Evolutionary conservation across 92 coral and sea anemone genomes (phyloP).

Genomic region (Actinostola sp.): DNA sequence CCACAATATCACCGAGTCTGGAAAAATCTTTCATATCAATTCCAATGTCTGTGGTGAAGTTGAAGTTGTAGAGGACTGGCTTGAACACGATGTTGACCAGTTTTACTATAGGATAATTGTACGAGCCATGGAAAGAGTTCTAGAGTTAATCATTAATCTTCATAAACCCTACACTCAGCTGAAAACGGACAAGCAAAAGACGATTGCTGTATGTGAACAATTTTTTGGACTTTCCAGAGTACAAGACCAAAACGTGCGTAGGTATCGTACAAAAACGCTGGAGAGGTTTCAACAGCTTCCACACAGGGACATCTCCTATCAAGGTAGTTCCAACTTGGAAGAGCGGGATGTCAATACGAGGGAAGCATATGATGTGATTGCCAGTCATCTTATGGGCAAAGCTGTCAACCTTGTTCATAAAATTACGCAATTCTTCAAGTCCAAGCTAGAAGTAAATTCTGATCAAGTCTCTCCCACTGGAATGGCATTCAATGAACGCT

Average conservation of each 20-base stretch:
- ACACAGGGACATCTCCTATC: slow-evolving; percentile 11
- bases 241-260: slow-evolving; percentile 15
- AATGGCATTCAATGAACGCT: slow-evolving; percentile 37
- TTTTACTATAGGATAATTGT: slow-evolving; percentile 44
- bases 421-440: slow-evolving; percentile 12
- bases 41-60: slow-evolving; percentile 71
- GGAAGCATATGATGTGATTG: slow-evolving; percentile 49
- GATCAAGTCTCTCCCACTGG: slow-evolving; percentile 43
- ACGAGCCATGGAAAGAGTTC: slow-evolving; percentile 56
- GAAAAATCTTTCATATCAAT: slow-evolving; percentile 52
- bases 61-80: slow-evolving; percentile 61
- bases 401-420: slow-evolving; percentile 25
- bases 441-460: slow-evolving; percentile 21
- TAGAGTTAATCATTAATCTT: slow-evolving; percentile 49
- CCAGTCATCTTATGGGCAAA: slow-evolving; percentile 14
- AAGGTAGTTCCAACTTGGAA: slow-evolving; percentile 16
- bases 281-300: slow-evolving; percentile 38
- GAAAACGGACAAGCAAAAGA: slow-evolving; percentile 30
- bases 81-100: slow-evolving; percentile 31
- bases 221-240: slow-evolving; percentile 71
- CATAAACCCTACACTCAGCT: slow-evolving; percentile 41
- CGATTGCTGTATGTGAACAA: slow-evolving; percentile 53
- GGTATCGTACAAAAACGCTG: slow-evolving; percentile 23
- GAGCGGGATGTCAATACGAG: slow-evolving; percentile 27
- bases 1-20: slow-evolving; percentile 53